Evolutionary conservation across 2,888 invertebrate genomes (phyloP).

Genomic region (Neoascia interrupta): DNA sequence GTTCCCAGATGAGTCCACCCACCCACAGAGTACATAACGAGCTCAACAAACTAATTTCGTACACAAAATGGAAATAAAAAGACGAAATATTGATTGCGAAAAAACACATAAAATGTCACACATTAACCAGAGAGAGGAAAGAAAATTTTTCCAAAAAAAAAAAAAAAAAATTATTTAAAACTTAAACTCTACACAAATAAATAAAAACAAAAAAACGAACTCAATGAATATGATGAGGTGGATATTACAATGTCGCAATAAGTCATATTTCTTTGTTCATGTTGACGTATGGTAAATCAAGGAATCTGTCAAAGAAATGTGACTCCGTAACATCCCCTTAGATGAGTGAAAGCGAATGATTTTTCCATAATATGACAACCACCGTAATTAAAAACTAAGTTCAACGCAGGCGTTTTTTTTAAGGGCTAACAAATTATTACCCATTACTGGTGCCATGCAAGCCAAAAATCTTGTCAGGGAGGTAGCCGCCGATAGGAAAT

Average conservation of each 20-base stretch:
- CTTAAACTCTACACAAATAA: constrained; percentile 49
- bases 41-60: constrained; percentile 58
- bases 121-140: constrained; percentile 33
- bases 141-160: no score
- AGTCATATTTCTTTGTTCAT: not conserved
- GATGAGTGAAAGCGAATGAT: no score
- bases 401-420: constrained; percentile 24
- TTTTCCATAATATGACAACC: constrained; percentile 22
- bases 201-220: constrained; percentile 13
- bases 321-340: no score
- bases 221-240: constrained; percentile 11
- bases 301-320: no score
- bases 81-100: constrained; percentile 41
- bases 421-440: constrained; percentile 72
- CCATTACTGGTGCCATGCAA: constrained; percentile 79
- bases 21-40: constrained; percentile 31
- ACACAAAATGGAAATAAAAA: constrained; percentile 36
- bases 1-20: constrained; percentile 62
- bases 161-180: constrained; percentile 1
- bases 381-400: constrained; percentile 26
- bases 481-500: constrained; percentile 72
- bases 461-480: constrained; percentile 78
- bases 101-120: constrained; percentile 48
- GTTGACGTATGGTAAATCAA: no score
- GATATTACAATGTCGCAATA: constrained; percentile 4